These are phyloP conservation scores for Tenebrio molitor DNA, from an alignment of 1,140 invertebrate species.

Conservation along the genomic window DNA sequence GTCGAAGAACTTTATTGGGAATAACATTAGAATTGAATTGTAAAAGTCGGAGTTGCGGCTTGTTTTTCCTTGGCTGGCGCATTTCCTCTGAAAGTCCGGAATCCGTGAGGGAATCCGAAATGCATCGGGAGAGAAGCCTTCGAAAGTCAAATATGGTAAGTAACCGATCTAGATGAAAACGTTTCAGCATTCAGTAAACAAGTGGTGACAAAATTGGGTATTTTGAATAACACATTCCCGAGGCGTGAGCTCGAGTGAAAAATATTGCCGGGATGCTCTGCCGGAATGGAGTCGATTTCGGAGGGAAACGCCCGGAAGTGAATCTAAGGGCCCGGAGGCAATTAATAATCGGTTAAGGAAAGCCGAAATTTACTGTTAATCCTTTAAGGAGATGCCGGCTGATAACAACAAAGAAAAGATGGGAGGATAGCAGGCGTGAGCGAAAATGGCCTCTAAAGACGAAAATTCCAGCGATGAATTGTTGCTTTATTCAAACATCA, in stretches of 20 bases:
- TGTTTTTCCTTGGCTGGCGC: background rate
- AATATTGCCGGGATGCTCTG: background rate
- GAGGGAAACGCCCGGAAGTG: background rate
- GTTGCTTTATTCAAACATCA: too few relatives aligned
- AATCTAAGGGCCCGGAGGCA: conserved; percentile 7
- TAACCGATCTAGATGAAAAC: conserved; percentile 36
- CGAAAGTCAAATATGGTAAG: conserved; percentile 32
- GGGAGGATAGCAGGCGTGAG: too few relatives aligned
- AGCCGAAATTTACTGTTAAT: conserved; percentile 32
- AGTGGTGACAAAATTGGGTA: conserved; percentile 33
- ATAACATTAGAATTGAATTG: conserved; percentile 35
- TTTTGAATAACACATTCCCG: conserved; percentile 31
- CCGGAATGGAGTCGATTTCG: background rate
- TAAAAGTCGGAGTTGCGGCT: conserved; percentile 4
- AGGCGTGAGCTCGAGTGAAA: background rate
- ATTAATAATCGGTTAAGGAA: conserved; percentile 36
- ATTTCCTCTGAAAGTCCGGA: background rate
- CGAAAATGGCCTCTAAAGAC: too few relatives aligned
- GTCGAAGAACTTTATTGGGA: conserved; percentile 9
- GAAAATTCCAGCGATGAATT: too few relatives aligned
- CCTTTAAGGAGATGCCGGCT: conserved; percentile 8
- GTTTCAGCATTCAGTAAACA: conserved; percentile 32
- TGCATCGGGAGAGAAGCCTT: conserved; percentile 20
- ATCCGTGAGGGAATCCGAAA: conserved; percentile 23
- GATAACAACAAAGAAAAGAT: conserved; percentile 18